phyloP scores from a whole-genome alignment of 1,140 invertebrate species.

The Eupristina koningsbergeri region DNA sequence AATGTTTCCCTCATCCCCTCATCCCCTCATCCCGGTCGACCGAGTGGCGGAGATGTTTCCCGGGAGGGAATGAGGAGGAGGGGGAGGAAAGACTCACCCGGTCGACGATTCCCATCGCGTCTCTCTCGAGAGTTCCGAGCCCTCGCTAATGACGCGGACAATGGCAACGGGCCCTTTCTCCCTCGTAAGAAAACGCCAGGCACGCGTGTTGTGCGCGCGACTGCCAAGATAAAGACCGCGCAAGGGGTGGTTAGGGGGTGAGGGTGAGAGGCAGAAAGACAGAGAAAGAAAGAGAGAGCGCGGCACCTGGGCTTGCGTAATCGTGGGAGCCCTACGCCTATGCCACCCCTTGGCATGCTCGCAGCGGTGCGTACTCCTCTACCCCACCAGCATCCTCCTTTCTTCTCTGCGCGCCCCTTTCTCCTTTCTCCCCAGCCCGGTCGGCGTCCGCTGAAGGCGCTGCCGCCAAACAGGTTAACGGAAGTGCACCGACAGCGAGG shows the following conservation, averaged over 20 bases:
- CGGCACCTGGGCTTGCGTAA: slow-evolving; percentile 57
- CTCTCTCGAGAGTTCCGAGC: not conserved
- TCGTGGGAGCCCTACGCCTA: slow-evolving; percentile 61
- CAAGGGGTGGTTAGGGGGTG: not conserved
- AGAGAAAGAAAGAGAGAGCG: too few species aligned
- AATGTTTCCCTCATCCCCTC: too few species aligned
- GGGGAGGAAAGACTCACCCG: not conserved
- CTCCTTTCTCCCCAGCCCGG: too few species aligned
- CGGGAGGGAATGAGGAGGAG: not conserved
- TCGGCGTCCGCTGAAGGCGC: not conserved
- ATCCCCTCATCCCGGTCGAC: not conserved
- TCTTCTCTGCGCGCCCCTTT: slow-evolving; percentile 14
- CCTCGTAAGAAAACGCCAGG: not conserved
- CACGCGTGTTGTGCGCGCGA: not conserved
- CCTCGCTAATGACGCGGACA: not conserved
- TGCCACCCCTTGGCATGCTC: slow-evolving; percentile 49
- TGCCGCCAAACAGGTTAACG: slow-evolving; percentile 49
- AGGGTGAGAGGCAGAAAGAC: slow-evolving; percentile 14
- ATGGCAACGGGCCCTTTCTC: not conserved
- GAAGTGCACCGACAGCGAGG: slow-evolving; percentile 47
- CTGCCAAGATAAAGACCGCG: slow-evolving; percentile 9
- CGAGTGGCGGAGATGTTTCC: not conserved
- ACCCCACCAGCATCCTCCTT: not conserved
- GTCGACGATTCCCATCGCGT: not conserved
- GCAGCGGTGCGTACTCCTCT: not conserved